phyloP scores from a whole-genome alignment of 2,888 invertebrate species.

The Philereme vetulata region DNA sequence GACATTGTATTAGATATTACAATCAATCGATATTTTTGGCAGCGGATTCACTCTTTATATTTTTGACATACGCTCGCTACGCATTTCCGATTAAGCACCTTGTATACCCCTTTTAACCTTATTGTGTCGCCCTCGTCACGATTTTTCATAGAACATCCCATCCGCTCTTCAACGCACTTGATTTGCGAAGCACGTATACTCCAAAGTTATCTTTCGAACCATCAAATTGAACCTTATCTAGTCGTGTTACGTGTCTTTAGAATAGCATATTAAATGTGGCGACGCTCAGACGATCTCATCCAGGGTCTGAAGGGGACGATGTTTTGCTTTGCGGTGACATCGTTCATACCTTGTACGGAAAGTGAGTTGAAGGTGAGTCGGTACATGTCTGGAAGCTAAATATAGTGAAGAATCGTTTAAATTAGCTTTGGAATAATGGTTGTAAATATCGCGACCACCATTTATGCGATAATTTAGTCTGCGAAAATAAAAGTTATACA shows the following conservation, averaged over 20 bases:
- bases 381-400: slow-evolving; percentile 62
- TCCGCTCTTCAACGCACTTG: slow-evolving; percentile 80
- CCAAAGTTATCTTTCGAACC: slow-evolving; percentile 40
- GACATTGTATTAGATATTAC: slow-evolving; percentile 42
- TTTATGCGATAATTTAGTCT: too few relatives aligned
- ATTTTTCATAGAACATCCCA: slow-evolving; percentile 78
- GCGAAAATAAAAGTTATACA: too few relatives aligned
- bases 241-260: slow-evolving; percentile 46
- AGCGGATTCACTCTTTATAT: slow-evolving; percentile 31
- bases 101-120: slow-evolving; percentile 65
- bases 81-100: slow-evolving; percentile 78
- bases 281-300: slow-evolving; percentile 61
- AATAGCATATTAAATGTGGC: slow-evolving; percentile 45
- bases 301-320: slow-evolving; percentile 61
- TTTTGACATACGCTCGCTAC: slow-evolving; percentile 42
- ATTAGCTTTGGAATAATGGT: slow-evolving; percentile 44
- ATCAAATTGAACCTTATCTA: slow-evolving; percentile 54
- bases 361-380: slow-evolving; percentile 64
- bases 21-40: slow-evolving; percentile 27
- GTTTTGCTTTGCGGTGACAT: slow-evolving; percentile 72
- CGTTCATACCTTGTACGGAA: slow-evolving; percentile 66
- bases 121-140: slow-evolving; percentile 78
- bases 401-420: slow-evolving; percentile 46
- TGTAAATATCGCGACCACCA: not conserved
- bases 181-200: slow-evolving; percentile 79